Base-by-base conservation (phyloP, 2,113 vertebrate species). In the Pseudorectes ferrugineus region DNA sequence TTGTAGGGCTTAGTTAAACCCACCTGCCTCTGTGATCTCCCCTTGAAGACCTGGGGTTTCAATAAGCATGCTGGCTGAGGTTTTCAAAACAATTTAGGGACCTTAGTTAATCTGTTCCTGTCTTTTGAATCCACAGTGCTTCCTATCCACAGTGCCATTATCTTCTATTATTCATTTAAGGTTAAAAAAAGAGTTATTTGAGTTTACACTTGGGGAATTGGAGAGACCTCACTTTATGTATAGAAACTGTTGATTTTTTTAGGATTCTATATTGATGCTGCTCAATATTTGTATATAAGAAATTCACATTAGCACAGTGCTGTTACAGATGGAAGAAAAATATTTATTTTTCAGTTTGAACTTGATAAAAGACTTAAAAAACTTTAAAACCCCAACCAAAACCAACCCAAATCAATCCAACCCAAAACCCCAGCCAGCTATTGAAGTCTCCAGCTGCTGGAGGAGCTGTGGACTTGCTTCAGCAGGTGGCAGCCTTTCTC, bases 401-500 rank as follows among this genome's bases (percentile, higher is more conserved):
- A 10, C 7, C 10, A 55, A 12, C 16, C 7, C 11, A 38, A 73
- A 22, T 2, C 31, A 68, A 58, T 11, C 2, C 23, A 43, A 40
- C 12, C 28, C n/a, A 68, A 65, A 54, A 2, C 22, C 8, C 3
- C 14, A 20, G 31, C 15, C 6, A 16, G 19, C 20, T 68, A 3
- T 5, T 65, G 63, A 13, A 73, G 21, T 19, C 24, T 70, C 12
- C 54, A 73, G 45, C 36, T 86, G 42, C n/a, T 72, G 55, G 38
- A 76, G 35, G 55, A 86, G 13, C 63, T 77, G 36, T 86, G 65
- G 68, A 7, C 35, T 83, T 78, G 61, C 35, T 65, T 89, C 95
- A 89, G 94, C 68, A 96, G 94, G 46, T 97, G 94, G 96, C 94
- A 95, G 87, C 59, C 87, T 96, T 95, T 95, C 63, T 45, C 52